phyloP scores from a whole-genome alignment of 2,888 invertebrate species.

The Drosophila recens region DNA sequence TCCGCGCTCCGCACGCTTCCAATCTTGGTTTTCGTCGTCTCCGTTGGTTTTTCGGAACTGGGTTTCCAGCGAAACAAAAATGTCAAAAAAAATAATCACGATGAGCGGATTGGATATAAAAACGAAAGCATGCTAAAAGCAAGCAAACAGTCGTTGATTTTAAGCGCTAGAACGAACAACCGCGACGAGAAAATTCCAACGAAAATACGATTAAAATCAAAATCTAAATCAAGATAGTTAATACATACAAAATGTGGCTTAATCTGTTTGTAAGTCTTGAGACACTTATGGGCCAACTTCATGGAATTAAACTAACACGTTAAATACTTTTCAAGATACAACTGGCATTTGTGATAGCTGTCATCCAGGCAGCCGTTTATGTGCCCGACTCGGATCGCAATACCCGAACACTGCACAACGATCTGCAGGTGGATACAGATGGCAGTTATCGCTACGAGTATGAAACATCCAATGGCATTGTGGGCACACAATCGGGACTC shows the following conservation, averaged over 20 bases:
- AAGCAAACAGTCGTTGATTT: conserved; percentile 66
- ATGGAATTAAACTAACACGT: conserved; percentile 33
- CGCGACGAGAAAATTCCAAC: conserved; percentile 16
- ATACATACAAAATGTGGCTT: conserved; percentile 38
- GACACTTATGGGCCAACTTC: neutral
- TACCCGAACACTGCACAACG: conserved; percentile 68
- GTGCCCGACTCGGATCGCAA: conserved; percentile 71
- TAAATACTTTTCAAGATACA: conserved; percentile 40
- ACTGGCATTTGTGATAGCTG: conserved; percentile 33
- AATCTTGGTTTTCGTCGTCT: neutral
- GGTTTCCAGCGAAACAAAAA: conserved; percentile 51
- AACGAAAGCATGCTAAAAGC: conserved; percentile 67
- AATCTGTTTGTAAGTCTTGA: conserved; percentile 55
- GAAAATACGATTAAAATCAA: conserved; percentile 12
- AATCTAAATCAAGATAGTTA: conserved; percentile 5
- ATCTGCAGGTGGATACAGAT: conserved; percentile 66
- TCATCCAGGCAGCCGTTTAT: conserved; percentile 46
- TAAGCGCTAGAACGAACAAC: conserved; percentile 56
- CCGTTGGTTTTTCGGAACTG: conserved; percentile 34
- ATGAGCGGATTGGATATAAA: conserved; percentile 68
- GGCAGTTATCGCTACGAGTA: conserved; percentile 78
- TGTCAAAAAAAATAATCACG: conserved; percentile 46
- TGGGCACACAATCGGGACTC: conserved; percentile 66
- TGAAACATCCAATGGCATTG: conserved; percentile 80
- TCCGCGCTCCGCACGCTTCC: conserved; percentile 4